Evolutionary conservation across 2,113 vertebrate species (phyloP).

Genomic region (Trachemys scripta): DNA sequence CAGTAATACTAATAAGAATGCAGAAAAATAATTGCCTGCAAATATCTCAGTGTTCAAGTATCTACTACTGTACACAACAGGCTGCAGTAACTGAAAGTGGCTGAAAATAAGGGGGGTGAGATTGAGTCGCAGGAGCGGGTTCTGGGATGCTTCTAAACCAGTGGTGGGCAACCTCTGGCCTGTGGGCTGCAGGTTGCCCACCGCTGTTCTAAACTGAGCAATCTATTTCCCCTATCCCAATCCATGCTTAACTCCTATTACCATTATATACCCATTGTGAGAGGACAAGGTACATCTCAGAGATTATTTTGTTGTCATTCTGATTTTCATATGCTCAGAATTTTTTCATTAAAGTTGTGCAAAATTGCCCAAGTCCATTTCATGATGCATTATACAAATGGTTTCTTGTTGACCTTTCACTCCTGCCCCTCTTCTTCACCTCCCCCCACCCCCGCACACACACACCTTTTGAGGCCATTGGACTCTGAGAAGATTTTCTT

Average conservation of each 20-base stretch:
- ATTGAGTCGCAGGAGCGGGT: not conserved
- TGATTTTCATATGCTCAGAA: not conserved
- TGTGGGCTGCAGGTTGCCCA: too few species aligned
- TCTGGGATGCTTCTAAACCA: not conserved
- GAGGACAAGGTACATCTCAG: not conserved
- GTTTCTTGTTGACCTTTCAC: not conserved
- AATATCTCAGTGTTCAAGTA: not conserved
- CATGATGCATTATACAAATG: not conserved
- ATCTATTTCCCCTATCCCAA: not conserved
- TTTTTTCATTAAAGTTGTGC: not conserved
- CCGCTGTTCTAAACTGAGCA: not conserved
- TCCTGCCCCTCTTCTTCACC: not conserved
- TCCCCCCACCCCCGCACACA: fast-evolving
- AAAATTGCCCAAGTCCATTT: not conserved
- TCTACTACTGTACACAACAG: not conserved
- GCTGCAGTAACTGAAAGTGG: not conserved
- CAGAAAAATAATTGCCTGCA: not conserved
- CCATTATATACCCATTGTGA: not conserved
- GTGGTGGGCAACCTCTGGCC: too few species aligned
- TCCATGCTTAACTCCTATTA: not conserved
- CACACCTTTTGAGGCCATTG: not conserved
- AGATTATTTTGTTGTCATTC: not conserved
- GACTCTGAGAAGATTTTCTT: not conserved
- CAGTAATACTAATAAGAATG: not conserved
- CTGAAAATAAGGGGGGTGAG: not conserved